Percentiles rank a stretch among this genome's conserved stretches.
Conservation (phyloP, 2,797 vertebrate species). For the Smutsia gigantea region DNA sequence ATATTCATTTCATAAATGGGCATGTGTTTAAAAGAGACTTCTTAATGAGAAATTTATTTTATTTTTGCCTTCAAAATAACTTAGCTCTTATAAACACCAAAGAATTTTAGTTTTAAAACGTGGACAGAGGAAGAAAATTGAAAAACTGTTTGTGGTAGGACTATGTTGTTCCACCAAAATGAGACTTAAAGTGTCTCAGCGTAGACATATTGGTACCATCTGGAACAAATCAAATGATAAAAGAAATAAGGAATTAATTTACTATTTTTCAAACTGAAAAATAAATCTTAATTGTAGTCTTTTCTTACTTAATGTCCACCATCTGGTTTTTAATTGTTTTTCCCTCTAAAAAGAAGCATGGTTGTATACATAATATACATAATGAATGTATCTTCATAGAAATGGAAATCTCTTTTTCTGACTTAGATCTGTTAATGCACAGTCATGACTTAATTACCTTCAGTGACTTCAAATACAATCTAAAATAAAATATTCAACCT, state of each 20-base stretch:
- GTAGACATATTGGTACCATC: slow-evolving; percentile 35
- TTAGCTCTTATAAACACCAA: slow-evolving; percentile 9
- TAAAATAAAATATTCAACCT: neutral
- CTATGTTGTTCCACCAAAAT: neutral
- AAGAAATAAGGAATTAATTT: slow-evolving; percentile 17
- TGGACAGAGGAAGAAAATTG: neutral
- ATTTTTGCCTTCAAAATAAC: neutral
- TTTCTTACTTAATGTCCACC: slow-evolving; percentile 48
- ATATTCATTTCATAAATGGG: neutral
- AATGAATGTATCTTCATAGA: neutral
- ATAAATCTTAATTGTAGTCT: slow-evolving; percentile 57
- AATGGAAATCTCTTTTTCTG: neutral
- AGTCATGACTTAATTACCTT: neutral
- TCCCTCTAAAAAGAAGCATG: neutral
- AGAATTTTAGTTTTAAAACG: neutral
- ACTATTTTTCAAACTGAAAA: slow-evolving; percentile 50
- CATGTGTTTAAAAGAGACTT: neutral
- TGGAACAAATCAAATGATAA: slow-evolving; percentile 47
- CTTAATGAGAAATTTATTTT: neutral
- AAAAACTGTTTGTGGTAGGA: neutral
- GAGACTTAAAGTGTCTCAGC: neutral
- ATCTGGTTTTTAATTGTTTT: slow-evolving; percentile 48
- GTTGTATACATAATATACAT: neutral
- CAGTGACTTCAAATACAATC: neutral
- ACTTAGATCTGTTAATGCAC: neutral